Evolutionary conservation across 1,140 invertebrate species (phyloP).

Genomic region (Trichogramma pretiosum): DNA sequence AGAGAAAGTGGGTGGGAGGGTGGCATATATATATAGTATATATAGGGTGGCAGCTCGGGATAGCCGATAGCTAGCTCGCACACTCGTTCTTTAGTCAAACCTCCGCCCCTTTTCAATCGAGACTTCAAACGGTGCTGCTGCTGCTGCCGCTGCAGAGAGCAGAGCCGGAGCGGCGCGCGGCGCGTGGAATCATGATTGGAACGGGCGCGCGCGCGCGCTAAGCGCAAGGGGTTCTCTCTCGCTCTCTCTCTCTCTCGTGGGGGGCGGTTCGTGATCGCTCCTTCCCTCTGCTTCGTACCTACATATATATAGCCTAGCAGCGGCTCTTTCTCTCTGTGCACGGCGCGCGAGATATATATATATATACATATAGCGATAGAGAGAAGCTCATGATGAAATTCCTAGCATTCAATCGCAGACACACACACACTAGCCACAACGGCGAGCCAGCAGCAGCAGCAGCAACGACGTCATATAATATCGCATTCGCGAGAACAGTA

Average conservation of each 20-base stretch:
- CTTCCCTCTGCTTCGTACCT: not conserved
- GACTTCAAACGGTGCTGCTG: slow-evolving; percentile 47
- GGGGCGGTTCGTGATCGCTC: slow-evolving; percentile 20
- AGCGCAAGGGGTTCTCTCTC: slow-evolving; percentile 38
- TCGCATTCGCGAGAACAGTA: no score
- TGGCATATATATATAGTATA: no score
- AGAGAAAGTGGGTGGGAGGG: not conserved
- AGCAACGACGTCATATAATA: no score
- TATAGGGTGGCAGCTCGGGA: no score
- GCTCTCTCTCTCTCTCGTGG: slow-evolving; percentile 22
- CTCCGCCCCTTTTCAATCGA: slow-evolving; percentile 48
- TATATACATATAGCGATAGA: no score
- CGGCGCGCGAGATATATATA: no score
- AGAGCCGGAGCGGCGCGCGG: no score
- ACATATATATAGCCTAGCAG: slow-evolving; percentile 34
- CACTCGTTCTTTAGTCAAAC: slow-evolving; percentile 48
- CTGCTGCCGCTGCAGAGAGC: no score
- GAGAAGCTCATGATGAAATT: slow-evolving; percentile 47
- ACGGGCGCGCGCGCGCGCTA: slow-evolving; percentile 33
- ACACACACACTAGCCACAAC: no score
- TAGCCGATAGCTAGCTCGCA: slow-evolving; percentile 37
- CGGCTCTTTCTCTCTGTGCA: slow-evolving; percentile 29
- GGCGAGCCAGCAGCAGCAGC: no score
- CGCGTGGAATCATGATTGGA: slow-evolving; percentile 45
- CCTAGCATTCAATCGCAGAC: slow-evolving; percentile 45